Evolutionary conservation across 2,113 vertebrate genomes (phyloP), one percentile per base, ranked within the genome.

Genomic region (Tinamus guttatus): DNA sequence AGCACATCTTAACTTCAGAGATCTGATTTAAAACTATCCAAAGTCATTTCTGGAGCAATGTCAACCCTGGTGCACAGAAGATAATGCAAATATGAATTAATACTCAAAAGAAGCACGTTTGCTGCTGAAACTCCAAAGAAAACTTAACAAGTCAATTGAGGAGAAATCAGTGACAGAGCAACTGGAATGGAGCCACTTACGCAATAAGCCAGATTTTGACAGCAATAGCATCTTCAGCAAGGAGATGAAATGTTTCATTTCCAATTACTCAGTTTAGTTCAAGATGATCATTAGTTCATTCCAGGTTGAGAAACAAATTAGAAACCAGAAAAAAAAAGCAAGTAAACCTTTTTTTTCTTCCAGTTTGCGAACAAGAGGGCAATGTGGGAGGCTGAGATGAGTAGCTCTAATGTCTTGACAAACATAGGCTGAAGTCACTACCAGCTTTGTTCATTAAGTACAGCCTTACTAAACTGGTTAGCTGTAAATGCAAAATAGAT

Each of bases 221-320:
- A 87, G 69, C 65, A 69, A 63, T 6, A 54, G 73, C 69, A 86
- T 78, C 91, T 91, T 89, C 81, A 40, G 52, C 38, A 65, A 84
- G 38, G 64, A 14, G 10, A 6, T 7, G 68, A 78, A 87, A 27
- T 58, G 54, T 93, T 89, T 69, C 7, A 40, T 79, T 92, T 79
- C 52, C 67, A 34, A 86, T 75, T 59, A 60, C 51, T 89, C 63
- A 3, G 40, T 79, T 86, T 30, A 76, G 47, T 52, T 85, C 51
- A 59, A 70, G 84, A 81, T 14, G 4, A 91, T 79, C 74, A 56
- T 18, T 63, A 34, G 41, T 64, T 93, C 60, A 75, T 68, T 64
- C 47, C 74, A 69, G n/a, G 52, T 9, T 73, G 16, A 85, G 78
- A 94, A 89, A 92, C 77, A 84, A 92, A 94, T 52, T 28, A 45